Evolutionary conservation across 2,888 invertebrate species (phyloP).

Genomic region (Pyrgus malvae): DNA sequence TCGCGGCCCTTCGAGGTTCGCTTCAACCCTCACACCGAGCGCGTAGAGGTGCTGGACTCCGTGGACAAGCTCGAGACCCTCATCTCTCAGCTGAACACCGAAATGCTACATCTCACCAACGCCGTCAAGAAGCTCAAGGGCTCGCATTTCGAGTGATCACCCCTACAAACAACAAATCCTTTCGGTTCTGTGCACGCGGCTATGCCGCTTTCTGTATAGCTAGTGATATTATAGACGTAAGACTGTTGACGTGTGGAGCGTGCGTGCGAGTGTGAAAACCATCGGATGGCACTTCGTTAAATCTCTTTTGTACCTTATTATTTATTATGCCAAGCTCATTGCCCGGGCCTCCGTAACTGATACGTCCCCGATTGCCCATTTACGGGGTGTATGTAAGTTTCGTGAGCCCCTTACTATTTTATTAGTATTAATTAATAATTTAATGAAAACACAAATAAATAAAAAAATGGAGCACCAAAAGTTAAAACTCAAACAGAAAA

Average conservation of each 20-base stretch:
- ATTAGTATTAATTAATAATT: conserved; percentile 78
- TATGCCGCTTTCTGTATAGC: conserved; percentile 73
- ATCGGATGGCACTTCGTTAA: conserved; percentile 74
- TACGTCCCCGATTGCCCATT: conserved; percentile 75
- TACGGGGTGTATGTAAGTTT: conserved; percentile 64
- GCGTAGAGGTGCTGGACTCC: conserved; percentile 96
- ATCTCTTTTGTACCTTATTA: conserved; percentile 77
- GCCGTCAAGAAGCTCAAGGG: conserved; percentile 93
- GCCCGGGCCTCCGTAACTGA: conserved; percentile 69
- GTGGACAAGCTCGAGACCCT: conserved; percentile 93
- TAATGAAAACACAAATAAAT: conserved; percentile 68
- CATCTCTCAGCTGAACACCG: conserved; percentile 92
- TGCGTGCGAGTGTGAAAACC: conserved; percentile 69
- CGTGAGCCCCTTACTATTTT: conserved; percentile 64
- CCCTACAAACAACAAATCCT: conserved; percentile 50
- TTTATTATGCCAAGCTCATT: conserved; percentile 80
- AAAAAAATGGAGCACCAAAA: conserved; percentile 81
- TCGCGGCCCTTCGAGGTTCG: conserved; percentile 98
- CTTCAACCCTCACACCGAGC: conserved; percentile 98
- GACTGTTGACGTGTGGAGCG: conserved; percentile 72
- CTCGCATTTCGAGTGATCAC: conserved; percentile 80
- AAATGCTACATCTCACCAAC: conserved; percentile 93
- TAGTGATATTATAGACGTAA: conserved; percentile 79
- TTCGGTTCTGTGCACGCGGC: conserved; percentile 72
- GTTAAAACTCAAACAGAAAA: conserved; percentile 72